Base-by-base conservation (phyloP, 2,113 vertebrate genomes). In the Eulacestoma nigropectus region DNA sequence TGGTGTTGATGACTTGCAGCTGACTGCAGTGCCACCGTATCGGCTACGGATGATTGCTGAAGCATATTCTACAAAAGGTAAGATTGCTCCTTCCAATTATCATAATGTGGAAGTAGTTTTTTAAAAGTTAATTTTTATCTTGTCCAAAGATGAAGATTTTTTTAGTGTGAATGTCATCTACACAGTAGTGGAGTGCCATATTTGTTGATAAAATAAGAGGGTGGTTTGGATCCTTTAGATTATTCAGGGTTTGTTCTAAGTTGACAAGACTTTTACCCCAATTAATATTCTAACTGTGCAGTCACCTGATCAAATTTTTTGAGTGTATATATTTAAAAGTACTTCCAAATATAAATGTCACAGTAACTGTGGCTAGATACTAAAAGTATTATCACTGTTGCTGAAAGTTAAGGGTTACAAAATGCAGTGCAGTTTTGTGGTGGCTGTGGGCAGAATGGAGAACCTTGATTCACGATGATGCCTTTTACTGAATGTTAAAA, bases 1-100 rank as follows among this genome's bases (percentile, higher is more conserved):
- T 32, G 98, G 96, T 77, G 93, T 99, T n/a, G 99, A 99, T 25
- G 99, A 99, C 75, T 64, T 99, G 97, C 98, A 98, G 55, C 98
- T 99, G 85, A 97, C 95, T 18, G 98, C 98, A 26, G 98, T 98
- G 63, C 98, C 99, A 13, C 98, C 99, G 0, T 99, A 99, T 88
- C 98, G 99, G 77, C 92, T 99, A 62, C 98, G 99, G 41, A 98
- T 99, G 98, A 99, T 99, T 35, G 99, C 99, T 4, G 99, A 99
- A 96, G 99, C 99, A 1, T 99, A 98, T 37, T 98, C 99, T 41
- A 99, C 99, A 64, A 99, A 99, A 99, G 99, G 99, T 99, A 95
- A 96, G 96, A 13, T 60, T 85, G 33, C 20, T 83, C 5, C 56
- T 93, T 9, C 37, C 7, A 27, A 7, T 56, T 56, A 32, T 17